Evolutionary conservation across 1,140 invertebrate genomes (phyloP), one percentile per base, ranked within the genome.

Genomic region (Drosophila micromelanica): DNA sequence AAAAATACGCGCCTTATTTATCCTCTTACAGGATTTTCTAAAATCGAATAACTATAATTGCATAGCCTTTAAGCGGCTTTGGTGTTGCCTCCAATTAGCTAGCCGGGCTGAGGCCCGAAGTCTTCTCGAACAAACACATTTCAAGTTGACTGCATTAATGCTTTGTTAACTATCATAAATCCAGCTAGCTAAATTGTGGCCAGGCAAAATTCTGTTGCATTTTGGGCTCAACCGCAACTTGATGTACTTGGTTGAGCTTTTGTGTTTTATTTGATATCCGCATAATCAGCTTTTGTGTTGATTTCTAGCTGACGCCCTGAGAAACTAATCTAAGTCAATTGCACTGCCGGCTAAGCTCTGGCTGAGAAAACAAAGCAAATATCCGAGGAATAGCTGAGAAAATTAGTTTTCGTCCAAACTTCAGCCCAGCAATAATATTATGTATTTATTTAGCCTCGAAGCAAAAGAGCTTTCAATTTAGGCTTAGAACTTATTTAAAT

Each of bases 241-340:
- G 6, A 13, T n/a, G 12, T 40, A 11, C 12, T 2, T n/a, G 5
- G 11, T 38, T 38, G 23, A 12, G 45, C 30, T 3, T 23, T n/a
- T 27, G 43, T 12, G n/a, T 20, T 23, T 46, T 35, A 20, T 23
- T 9, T 20, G 11, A 9, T 9, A 35, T 32, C 20, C 15, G 38
- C 48, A 15, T 45, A 62, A 69, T 69, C 48, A 54, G 57, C 57
- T 69, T 69, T 54, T 40, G 27, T 49, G 13, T 57, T 62, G 46
- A 27, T n/a, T n/a, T n/a, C n/a, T n/a, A 61, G 48, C 48, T 69
- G 20, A 20, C 20, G 35, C 48, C 57, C 48, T 8, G 54, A 61
- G 46, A 54, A 67, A 45, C 65, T 46, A 69, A 62, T 69, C 57
- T 51, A 38, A 30, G 57, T 62, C 17, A 20, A 68, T 52, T 37